Evolutionary conservation across 2,888 invertebrate genomes (phyloP), one percentile per base, ranked within the genome.

Genomic region (Epinotia ramella): DNA sequence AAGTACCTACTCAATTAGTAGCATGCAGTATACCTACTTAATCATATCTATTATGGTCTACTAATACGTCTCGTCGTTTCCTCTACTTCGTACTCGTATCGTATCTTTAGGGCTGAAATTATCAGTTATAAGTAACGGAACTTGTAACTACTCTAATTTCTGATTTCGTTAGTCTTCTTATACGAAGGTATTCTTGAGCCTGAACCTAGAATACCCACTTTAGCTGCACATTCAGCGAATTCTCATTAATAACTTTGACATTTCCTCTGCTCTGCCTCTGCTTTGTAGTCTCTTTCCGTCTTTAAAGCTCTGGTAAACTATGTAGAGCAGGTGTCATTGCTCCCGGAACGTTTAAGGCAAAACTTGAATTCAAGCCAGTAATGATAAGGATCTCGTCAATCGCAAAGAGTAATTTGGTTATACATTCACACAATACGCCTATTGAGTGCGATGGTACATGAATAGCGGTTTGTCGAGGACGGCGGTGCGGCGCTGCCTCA

Each of bases 381-480:
- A 70, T n/a, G 70, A 74, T 65, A 70, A 70, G 56, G 46, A 74
- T 74, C 74, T 63, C 60, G 40, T 65, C 64, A 72, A 73, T 73
- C 63, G 57, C 46, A 12, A 69, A 70, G 69, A 70, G 64, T 59
- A 74, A 59, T 70, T 69, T 67, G 49, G 70, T 65, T 40, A 65
- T 65, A 56, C 49, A 70, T 70, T 65, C 70, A 59, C 64, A 74
- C 74, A 74, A 70, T 74, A 65, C 24, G 69, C 20, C 65, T 80
- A 73, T 77, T 75, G 73, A 75, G 66, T 62, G 78, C 76, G 79
- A 79, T 79, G 80, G 77, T 79, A 74, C 78, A 78, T 80, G 77
- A 79, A 82, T 84, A 83, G 84, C 83, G 84, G 85, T 87, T 80
- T 85, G 83, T 83, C 87, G 77, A 80, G 86, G 79, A 79, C 77